A percentile compares a stretch with the other conserved stretches of the same genome.
phyloP scores from a whole-genome alignment of 2,888 invertebrate genomes.

The Crioceris asparagi region DNA sequence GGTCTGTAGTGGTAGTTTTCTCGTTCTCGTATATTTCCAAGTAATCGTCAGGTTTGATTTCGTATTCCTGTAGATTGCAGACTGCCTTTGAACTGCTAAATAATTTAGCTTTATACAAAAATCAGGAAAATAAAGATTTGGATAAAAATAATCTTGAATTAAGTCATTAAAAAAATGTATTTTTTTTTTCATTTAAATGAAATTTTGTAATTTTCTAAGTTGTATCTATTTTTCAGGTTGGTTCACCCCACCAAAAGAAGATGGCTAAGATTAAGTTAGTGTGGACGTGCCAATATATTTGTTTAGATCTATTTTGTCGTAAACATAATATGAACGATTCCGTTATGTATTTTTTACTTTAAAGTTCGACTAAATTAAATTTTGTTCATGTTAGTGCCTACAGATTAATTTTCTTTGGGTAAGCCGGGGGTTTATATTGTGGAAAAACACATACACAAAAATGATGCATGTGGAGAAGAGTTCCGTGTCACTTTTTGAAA shows the following conservation, averaged over 20 bases:
- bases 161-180: too few relatives aligned
- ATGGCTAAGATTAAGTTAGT: conserved; percentile 54
- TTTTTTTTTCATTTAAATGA: too few relatives aligned
- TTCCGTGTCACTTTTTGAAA: too few relatives aligned
- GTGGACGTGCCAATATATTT: conserved; percentile 6
- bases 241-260: conserved; percentile 87
- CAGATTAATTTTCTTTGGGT: conserved; percentile 8
- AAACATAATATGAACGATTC: background rate
- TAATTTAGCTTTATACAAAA: too few relatives aligned
- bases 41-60: too few relatives aligned
- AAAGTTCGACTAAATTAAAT: conserved; percentile 18
- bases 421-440: too few relatives aligned
- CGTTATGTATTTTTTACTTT: background rate
- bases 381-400: conserved; percentile 29
- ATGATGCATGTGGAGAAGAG: too few relatives aligned
- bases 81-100: too few relatives aligned
- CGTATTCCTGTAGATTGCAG: too few relatives aligned
- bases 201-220: background rate
- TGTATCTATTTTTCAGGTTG: conserved; percentile 54
- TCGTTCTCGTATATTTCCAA: background rate
- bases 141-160: too few relatives aligned
- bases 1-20: background rate
- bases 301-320: conserved; percentile 1
- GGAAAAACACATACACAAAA: too few relatives aligned
- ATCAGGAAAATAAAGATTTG: too few relatives aligned